Evolutionary conservation across 2,113 vertebrate species (phyloP), one percentile per base, ranked within the genome.

Genomic region (Greenwoodochromis staneri): DNA sequence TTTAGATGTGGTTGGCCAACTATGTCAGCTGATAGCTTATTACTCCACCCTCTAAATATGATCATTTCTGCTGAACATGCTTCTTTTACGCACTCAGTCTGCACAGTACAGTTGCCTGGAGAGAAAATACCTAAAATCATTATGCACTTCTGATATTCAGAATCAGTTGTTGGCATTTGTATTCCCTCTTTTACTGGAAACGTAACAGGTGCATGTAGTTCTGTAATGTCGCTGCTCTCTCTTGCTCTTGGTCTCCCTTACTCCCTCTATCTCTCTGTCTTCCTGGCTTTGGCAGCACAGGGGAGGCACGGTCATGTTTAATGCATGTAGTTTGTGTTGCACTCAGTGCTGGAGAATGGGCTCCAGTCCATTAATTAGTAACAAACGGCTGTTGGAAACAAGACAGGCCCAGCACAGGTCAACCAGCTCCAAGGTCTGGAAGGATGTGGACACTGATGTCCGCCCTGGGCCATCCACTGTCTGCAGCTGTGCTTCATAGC

Each of bases 321-420:
- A 96, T 97, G 95, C 95, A 96, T 96, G 94, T 55, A 90, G 90
- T 95, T 95, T 95, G 94, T 96, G 94, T 96, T 96, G 95, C 94
- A 95, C 93, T 95, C 91, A 89, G 89, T 45, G 88, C 94, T 80
- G 88, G 91, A 93, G 91, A 96, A 95, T 94, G 94, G 95, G 94
- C 94, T 94, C 86, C 87, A 96, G 95, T 96, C 95, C 94, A 96
- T 97, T 97, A 97, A 97, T 97, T 96, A 96, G 95, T 92, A 95
- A 94, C 91, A 95, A 96, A 95, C 42, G 94, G 92, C 94, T 93
- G 69, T 95, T 96, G 93, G 95, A 94, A 97, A 96, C 94, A 95
- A 95, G 94, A 95, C 92, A 90, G 88, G 94, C 94, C 88, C 88
- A 45, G 94, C 92, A 91, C 91, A 94, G 95, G 96, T 96, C 95